Base-by-base conservation (phyloP, 2,888 invertebrate species). In the Lomographa bimaculata region DNA sequence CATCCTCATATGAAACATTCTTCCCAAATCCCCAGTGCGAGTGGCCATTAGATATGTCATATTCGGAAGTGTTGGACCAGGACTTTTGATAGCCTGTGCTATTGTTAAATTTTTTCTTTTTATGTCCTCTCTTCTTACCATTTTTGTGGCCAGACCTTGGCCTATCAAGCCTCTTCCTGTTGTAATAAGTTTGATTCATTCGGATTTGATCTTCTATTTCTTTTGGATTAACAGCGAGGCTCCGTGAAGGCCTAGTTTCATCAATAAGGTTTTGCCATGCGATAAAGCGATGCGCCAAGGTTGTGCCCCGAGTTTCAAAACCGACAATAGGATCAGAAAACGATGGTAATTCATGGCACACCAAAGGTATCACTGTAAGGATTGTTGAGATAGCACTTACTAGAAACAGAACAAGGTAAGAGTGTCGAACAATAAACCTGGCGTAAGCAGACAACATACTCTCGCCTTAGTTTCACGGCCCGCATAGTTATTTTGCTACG, bases 281-380 rank as follows among this genome's bases (percentile, higher is more conserved):
- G 24, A 93, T 93, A 51, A 96, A 89, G 34, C 96, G 92, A 67
- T 95, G 91, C 1, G 96, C 93, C 60, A 98, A 90, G 24, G 90
- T 85, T 1, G 97, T 98, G n/a, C 97, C 97, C 48, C 98, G 91
- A 6, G 97, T 94, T 76, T 97, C 97, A 82, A 98, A 98, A 2
- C 98, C 98, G 92, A 97, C 83, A 67, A 95, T 93, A 10, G 97
- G 97, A 78, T 97, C 96, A 51, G 93, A 92, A 83, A 98, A 97
- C 74, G 94, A 93, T 18, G 97, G 97, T 20, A 84, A 56, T 11
- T 74, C 66, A 61, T 72, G 85, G 55, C 71, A 84, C 43, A 85
- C 58, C 23, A 89, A 54, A 1, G 90, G 87, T 33, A 90, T 71
- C 27, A 86, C 71, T 38, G 87, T 84, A 7, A 89, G 72, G 46